These are phyloP conservation scores for Ornithorhynchus anatinus DNA, from an alignment of 2,113 vertebrate genomes.

Conservation along the genomic window DNA sequence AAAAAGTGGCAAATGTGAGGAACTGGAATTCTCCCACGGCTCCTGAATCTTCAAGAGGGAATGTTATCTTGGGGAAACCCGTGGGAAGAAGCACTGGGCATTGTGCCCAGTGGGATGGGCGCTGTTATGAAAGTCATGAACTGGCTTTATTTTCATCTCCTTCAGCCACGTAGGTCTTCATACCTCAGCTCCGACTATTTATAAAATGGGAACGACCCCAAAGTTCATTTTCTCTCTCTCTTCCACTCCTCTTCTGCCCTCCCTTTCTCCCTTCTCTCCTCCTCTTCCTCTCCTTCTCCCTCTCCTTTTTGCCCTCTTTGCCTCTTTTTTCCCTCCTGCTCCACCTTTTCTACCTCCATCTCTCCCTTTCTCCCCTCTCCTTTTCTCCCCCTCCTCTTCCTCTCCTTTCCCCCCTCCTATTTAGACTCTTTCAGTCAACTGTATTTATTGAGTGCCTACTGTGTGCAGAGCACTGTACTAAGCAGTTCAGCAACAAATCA, in stretches of 20 bases:
- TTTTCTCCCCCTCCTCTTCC: not conserved
- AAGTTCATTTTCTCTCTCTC: too few species aligned
- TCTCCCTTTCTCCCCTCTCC: not conserved
- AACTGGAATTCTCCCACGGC: not conserved
- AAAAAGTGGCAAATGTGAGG: too few species aligned
- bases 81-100: not conserved
- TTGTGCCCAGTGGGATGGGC: not conserved
- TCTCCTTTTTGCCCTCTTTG: not conserved
- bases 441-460: too few species aligned
- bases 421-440: too few species aligned
- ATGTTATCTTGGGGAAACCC: too few species aligned
- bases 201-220: too few species aligned
- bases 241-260: too few species aligned
- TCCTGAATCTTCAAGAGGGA: too few species aligned
- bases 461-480: too few species aligned
- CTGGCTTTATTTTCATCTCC: not conserved
- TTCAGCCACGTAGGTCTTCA: too few species aligned
- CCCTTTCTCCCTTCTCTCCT: not conserved
- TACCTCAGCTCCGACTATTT: too few species aligned
- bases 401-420: not conserved
- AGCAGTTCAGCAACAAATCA: too few species aligned
- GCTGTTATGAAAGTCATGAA: not conserved
- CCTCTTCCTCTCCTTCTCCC: not conserved
- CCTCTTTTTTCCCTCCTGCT: not conserved
- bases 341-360: not conserved